Conservation (phyloP, 2,888 invertebrate species). For the Poecilobothrus nobilitatus region DNA sequence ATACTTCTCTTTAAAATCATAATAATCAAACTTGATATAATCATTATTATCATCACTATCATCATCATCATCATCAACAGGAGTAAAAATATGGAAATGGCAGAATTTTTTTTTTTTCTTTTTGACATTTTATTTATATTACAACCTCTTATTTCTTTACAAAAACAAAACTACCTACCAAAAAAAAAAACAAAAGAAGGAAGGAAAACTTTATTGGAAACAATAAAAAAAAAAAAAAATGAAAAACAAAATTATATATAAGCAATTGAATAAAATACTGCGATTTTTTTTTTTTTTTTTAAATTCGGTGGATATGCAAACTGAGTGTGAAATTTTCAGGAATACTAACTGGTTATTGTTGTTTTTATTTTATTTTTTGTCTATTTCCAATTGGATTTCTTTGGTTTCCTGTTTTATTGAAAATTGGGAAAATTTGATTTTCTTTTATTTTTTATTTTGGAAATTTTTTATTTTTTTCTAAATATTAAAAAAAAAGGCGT, state of each 20-base stretch:
- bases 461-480: too few species aligned
- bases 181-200: too few species aligned
- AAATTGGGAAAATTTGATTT: neutral
- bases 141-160: neutral
- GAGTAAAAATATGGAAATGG: neutral
- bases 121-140: neutral
- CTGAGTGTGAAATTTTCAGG: neutral
- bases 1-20: neutral
- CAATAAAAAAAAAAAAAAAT: too few species aligned
- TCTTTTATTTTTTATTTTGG: too few species aligned
- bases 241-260: too few species aligned
- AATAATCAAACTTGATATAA: neutral
- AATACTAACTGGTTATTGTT: neutral
- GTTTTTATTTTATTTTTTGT: neutral
- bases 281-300: too few species aligned
- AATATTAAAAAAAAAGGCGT: neutral
- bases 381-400: neutral
- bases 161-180: neutral
- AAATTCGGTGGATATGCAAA: neutral
- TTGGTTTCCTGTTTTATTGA: neutral
- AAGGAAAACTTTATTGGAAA: neutral
- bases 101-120: neutral
- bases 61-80: too few species aligned
- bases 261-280: too few species aligned
- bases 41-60: neutral